Conservation (phyloP, 2,888 invertebrate genomes). For the Cactoblastis cactorum region DNA sequence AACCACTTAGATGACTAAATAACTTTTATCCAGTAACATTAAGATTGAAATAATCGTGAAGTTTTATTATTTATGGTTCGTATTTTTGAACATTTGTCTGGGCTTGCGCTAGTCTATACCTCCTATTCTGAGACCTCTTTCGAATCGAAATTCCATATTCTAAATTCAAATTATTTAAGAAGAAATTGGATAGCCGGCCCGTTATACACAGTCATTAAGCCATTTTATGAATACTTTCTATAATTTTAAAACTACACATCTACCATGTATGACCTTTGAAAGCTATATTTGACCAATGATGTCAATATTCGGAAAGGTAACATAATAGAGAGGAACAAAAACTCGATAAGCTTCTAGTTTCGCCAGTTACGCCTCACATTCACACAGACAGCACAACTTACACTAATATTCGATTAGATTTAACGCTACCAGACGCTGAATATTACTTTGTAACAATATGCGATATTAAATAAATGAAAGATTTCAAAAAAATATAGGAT, state of each 20-base stretch:
- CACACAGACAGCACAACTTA: constrained; percentile 53
- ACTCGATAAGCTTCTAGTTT: constrained; percentile 63
- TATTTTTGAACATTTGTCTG: constrained; percentile 40
- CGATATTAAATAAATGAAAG: neutral
- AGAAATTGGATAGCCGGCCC: neutral
- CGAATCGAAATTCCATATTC: constrained; percentile 38
- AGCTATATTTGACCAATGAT: neutral
- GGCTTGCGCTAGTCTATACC: constrained; percentile 56
- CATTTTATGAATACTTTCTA: neutral
- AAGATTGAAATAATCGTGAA: constrained; percentile 26
- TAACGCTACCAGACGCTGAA: constrained; percentile 49
- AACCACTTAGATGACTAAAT: constrained; percentile 34
- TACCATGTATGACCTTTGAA: neutral
- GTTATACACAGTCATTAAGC: neutral
- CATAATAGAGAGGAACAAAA: constrained; percentile 58
- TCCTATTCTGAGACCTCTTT: constrained; percentile 64
- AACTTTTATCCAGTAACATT: constrained; percentile 14
- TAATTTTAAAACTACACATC: neutral
- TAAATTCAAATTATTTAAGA: neutral
- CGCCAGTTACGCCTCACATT: constrained; percentile 65
- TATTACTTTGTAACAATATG: constrained; percentile 36
- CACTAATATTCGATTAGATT: constrained; percentile 55
- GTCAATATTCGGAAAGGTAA: constrained; percentile 55
- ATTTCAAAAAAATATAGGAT: neutral
- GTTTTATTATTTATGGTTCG: constrained; percentile 41